Conservation (phyloP, 2,113 vertebrate genomes). For the Syrmaticus mikado region DNA sequence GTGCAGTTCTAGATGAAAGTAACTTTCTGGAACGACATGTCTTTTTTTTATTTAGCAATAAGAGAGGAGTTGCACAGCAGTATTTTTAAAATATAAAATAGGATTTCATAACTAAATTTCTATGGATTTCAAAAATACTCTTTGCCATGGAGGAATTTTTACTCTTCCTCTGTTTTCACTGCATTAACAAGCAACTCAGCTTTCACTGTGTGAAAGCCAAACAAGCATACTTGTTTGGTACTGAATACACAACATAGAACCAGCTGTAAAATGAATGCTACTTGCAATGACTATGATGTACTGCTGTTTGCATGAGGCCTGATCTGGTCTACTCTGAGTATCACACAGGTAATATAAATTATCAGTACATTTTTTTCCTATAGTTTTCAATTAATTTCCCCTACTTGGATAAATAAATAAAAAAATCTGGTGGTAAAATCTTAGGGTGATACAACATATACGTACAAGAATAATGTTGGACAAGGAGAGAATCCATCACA, state of each 20-base stretch:
- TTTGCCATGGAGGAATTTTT: background rate
- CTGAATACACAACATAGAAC: background rate
- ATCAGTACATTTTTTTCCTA: background rate
- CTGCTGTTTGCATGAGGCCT: background rate
- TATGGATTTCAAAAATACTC: background rate
- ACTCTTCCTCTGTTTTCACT: background rate
- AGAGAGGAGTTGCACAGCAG: background rate
- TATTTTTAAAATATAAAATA: background rate
- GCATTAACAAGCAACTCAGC: background rate
- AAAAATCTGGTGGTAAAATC: background rate
- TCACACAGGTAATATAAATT: fast-evolving
- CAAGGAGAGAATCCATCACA: background rate
- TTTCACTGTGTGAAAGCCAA: background rate
- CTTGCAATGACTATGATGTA: background rate
- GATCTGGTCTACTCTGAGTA: background rate
- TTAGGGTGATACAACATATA: background rate
- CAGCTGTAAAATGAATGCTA: background rate
- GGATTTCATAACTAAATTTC: background rate
- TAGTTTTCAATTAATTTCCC: background rate
- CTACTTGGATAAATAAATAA: background rate
- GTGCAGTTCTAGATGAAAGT: background rate
- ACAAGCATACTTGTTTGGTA: background rate
- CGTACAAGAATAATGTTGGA: background rate
- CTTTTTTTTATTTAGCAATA: background rate
- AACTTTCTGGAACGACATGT: background rate